Conservation (phyloP, 2,797 vertebrate species). For the Danio kyathit region DNA sequence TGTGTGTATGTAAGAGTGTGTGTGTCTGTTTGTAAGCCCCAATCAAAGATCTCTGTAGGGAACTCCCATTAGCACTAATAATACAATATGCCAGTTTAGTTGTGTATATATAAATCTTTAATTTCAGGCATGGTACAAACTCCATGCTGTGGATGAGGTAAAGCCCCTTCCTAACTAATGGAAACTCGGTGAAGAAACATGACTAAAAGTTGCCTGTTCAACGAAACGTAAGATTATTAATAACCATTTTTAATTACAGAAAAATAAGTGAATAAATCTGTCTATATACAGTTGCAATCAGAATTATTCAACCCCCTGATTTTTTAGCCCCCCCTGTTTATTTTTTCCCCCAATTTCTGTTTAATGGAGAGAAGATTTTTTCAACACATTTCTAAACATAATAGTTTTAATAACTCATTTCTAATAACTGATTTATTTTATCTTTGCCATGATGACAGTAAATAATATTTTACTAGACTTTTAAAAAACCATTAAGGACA, state of each 20-base stretch:
- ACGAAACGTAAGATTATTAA: neutral
- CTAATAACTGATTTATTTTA: too few relatives aligned
- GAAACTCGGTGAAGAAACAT: neutral
- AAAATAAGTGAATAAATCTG: too few relatives aligned
- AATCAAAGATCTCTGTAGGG: conserved; percentile 49
- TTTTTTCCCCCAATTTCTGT: too few relatives aligned
- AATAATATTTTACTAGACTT: too few relatives aligned
- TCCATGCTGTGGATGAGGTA: neutral
- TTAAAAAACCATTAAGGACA: too few relatives aligned
- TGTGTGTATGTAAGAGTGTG: conserved; percentile 12
- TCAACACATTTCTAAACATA: too few relatives aligned
- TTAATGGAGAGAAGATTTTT: too few relatives aligned
- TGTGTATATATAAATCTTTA: conserved; percentile 8
- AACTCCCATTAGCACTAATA: conserved; percentile 46
- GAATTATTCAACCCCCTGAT: too few relatives aligned
- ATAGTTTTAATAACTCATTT: too few relatives aligned
- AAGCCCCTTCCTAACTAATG: conserved; percentile 6
- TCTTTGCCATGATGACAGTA: too few relatives aligned
- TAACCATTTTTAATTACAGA: neutral
- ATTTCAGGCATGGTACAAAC: conserved; percentile 16
- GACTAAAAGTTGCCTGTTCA: neutral
- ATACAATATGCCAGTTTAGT: conserved; percentile 29
- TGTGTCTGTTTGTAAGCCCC: conserved; percentile 6
- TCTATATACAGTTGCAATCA: too few relatives aligned
- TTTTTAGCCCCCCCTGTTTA: too few relatives aligned